phyloP scores from a whole-genome alignment of 2,113 vertebrate species.

The Platycercus adscitus region DNA sequence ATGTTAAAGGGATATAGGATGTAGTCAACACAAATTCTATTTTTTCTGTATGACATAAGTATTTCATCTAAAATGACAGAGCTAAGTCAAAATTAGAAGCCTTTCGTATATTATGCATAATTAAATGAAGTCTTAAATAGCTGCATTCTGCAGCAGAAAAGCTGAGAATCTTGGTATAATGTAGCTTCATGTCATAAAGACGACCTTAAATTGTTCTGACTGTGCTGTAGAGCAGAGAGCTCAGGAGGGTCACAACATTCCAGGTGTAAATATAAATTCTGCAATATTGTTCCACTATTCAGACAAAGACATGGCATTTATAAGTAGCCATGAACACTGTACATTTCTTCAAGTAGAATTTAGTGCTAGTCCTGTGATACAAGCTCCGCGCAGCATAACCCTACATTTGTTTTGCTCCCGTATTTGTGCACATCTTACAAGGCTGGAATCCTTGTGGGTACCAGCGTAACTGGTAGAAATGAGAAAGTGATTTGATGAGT shows the following conservation, averaged over 20 bases:
- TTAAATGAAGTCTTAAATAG: neutral
- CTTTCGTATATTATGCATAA: neutral
- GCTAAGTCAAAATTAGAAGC: neutral
- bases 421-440: neutral
- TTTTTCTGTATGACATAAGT: neutral
- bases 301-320: neutral
- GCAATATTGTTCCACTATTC: neutral
- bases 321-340: neutral
- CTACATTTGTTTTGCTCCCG: neutral
- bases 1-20: neutral
- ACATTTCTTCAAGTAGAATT: neutral
- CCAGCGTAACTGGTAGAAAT: neutral
- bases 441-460: neutral
- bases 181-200: neutral
- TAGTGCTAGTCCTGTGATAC: neutral
- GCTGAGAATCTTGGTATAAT: neutral
- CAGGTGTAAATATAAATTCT: neutral
- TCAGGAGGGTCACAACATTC: neutral
- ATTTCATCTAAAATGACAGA: neutral
- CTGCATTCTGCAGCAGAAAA: neutral
- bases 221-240: neutral
- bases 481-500: neutral
- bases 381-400: rapidly evolving
- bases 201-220: neutral
- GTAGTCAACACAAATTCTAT: neutral